A percentile compares a stretch with the other conserved stretches of the same genome.
These are phyloP conservation scores for Taxidea taxus DNA, from an alignment of 2,113 vertebrate genomes.

Conservation along the genomic window DNA sequence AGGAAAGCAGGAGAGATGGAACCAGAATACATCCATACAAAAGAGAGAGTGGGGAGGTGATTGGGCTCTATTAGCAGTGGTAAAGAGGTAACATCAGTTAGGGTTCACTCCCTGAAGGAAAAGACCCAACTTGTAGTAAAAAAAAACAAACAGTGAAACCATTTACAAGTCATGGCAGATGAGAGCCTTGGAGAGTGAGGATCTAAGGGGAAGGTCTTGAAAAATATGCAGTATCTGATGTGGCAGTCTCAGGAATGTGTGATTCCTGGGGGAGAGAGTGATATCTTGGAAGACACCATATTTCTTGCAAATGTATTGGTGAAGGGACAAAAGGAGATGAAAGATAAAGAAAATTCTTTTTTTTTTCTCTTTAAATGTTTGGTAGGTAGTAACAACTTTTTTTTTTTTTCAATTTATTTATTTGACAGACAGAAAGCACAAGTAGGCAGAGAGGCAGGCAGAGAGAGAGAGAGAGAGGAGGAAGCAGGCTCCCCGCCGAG, in stretches of 20 bases:
- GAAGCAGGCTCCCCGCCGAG: too few relatives aligned
- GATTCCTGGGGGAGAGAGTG: neutral
- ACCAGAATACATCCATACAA: neutral
- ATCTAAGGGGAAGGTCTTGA: neutral
- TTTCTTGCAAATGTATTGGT: neutral
- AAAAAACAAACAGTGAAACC: neutral
- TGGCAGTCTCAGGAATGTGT: neutral
- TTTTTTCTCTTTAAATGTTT: too few relatives aligned
- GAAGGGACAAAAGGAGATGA: neutral
- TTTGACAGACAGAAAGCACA: too few relatives aligned
- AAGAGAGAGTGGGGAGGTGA: neutral
- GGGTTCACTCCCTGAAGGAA: neutral
- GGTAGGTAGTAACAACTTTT: too few relatives aligned
- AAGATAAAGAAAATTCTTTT: neutral
- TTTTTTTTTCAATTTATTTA: too few relatives aligned
- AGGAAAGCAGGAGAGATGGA: neutral
- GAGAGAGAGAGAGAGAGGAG: too few relatives aligned
- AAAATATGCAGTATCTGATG: neutral
- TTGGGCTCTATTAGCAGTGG: neutral
- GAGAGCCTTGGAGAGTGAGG: neutral
- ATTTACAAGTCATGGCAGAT: neutral
- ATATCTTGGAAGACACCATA: neutral
- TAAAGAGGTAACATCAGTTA: neutral
- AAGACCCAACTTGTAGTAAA: neutral
- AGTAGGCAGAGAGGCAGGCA: too few relatives aligned